Conservation (phyloP, 1,140 invertebrate genomes). For the Drosophila navojoa region DNA sequence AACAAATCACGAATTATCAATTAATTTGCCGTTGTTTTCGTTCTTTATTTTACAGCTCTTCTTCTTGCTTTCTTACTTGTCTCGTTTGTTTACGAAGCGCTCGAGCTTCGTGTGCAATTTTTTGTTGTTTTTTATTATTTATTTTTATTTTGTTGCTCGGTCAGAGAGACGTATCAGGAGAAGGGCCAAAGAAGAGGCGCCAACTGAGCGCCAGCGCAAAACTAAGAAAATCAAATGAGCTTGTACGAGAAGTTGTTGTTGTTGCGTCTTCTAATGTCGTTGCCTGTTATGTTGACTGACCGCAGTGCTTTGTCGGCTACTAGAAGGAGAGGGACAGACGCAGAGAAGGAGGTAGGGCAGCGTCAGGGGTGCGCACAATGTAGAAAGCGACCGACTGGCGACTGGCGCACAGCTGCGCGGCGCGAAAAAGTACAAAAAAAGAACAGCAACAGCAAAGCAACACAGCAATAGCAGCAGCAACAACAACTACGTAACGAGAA, state of each 20-base stretch:
- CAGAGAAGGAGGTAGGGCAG: background rate
- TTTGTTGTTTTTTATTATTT: constrained; percentile 17
- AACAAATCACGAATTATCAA: constrained; percentile 56
- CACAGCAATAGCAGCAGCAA: constrained; percentile 51
- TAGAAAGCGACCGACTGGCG: constrained; percentile 73
- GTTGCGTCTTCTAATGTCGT: constrained; percentile 38
- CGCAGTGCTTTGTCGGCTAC: constrained; percentile 47
- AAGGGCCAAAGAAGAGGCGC: constrained; percentile 55
- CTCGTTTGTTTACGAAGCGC: constrained; percentile 49
- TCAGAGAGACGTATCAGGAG: constrained; percentile 6
- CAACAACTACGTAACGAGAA: constrained; percentile 65
- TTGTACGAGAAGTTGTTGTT: constrained; percentile 35
- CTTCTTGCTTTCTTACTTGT: constrained; percentile 15
- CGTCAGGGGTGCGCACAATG: constrained; percentile 32
- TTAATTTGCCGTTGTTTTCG: constrained; percentile 53
- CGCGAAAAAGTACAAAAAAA: constrained; percentile 66
- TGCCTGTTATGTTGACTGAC: constrained; percentile 61
- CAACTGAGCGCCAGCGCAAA: constrained; percentile 49
- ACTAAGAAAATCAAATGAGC: constrained; percentile 64
- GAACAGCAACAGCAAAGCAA: constrained; percentile 45
- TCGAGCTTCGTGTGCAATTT: constrained; percentile 23
- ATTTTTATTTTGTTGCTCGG: constrained; percentile 38
- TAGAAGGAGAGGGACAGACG: constrained; percentile 5
- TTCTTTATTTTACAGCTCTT: constrained; percentile 16
- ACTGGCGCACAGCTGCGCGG: constrained; percentile 78